Base-by-base conservation (phyloP, 2,797 vertebrate species). In the Corythornis leucogaster region DNA sequence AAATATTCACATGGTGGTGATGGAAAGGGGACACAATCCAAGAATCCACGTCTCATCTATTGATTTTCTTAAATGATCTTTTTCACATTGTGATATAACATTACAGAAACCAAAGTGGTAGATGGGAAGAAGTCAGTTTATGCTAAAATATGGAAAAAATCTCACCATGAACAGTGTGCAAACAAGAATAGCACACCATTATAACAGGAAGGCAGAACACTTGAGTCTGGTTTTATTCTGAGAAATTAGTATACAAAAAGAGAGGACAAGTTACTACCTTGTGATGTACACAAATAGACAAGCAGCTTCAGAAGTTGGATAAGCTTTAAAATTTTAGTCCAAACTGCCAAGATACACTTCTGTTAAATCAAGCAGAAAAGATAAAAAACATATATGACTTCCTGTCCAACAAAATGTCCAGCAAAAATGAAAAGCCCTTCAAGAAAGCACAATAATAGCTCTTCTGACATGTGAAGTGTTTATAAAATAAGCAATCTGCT, bases 11-110 rank as follows among this genome's bases (percentile, higher is more conserved):
- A 4, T 11, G 4, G 8, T 58, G 16, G 35, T 10, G 8, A 38
- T 4, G 28, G 22, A 55, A 75, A 76, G 31, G 1, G 0, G 6
- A 26, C 3, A 11, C 16, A 4, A 40, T 62, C 28, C 25, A 9
- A 57, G 16, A 84, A 54, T 45, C 2, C 14, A 40, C 43, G 3
- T 1, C 11, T 31, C n/a, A 62, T 26, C 6, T 16, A 14, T 3
- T 25, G 5, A 5, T 33, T 58, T 66, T 20, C 12, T 54, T 20
- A 24, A 51, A 1, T 0, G 1, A 2, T 40, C 9, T 61, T 58
- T 55, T 50, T 8, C 6, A 1, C 10, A 42, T 50, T 75, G 35
- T 35, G 35, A 35, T 35, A 35, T n/a, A 86, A 15, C 6, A 46
- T 7, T 10, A 59, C 51, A 15, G 62, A 86, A 89, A 43, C 5